A percentile compares a stretch with the other conserved stretches of the same genome.
These are phyloP conservation scores for Cecidostiba fungosa DNA, from an alignment of 2,888 invertebrate genomes.

Conservation along the genomic window DNA sequence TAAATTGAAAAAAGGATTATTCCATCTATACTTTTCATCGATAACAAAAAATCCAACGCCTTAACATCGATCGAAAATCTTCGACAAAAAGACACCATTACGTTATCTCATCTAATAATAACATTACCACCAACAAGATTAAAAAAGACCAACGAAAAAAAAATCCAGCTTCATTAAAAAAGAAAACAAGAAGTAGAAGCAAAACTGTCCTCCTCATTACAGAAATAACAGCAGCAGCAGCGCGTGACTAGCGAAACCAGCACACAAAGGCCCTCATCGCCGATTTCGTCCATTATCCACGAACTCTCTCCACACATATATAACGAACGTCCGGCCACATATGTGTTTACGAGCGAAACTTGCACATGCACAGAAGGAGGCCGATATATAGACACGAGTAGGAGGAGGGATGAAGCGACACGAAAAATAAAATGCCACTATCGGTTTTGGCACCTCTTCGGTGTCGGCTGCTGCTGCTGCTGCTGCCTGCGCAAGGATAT, in stretches of 20 bases:
- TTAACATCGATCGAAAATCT: background rate
- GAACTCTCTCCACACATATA: background rate
- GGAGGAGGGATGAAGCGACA: background rate
- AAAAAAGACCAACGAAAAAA: background rate
- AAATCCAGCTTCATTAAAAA: background rate
- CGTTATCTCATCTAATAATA: background rate
- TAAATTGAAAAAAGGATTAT: no score
- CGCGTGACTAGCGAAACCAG: slow-evolving; percentile 5
- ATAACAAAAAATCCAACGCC: no score
- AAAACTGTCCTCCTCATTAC: slow-evolving; percentile 7
- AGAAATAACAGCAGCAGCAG: slow-evolving; percentile 7
- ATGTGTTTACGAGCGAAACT: background rate
- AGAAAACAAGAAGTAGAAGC: background rate
- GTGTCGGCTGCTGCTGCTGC: no score
- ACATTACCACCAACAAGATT: background rate
- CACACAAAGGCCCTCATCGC: background rate
- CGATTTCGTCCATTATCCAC: slow-evolving; percentile 22
- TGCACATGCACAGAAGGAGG: background rate
- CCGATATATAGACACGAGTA: background rate
- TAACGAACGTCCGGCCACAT: background rate
- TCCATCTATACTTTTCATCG: no score
- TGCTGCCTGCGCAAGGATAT: slow-evolving; percentile 46
- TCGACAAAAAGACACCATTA: no score
- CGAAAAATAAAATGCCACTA: slow-evolving; percentile 16
- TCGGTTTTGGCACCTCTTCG: slow-evolving; percentile 56